Percentiles rank a stretch among this genome's conserved stretches.
Evolutionary conservation across 2,113 vertebrate genomes (phyloP).

Genomic region (Herpetotheres cachinnans): DNA sequence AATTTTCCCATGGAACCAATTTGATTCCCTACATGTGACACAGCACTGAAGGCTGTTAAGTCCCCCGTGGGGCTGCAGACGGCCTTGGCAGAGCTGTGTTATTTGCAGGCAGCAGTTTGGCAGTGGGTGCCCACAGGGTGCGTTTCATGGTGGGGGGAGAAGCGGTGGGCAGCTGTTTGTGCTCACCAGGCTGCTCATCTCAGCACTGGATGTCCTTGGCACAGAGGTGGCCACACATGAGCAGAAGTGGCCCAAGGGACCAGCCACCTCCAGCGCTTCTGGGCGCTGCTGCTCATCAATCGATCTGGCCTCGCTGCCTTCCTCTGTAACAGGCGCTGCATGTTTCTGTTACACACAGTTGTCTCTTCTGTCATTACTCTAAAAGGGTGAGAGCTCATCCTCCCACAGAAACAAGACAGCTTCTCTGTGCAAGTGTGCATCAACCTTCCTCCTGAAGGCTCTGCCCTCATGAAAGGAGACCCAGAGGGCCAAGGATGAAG

Average conservation of each 20-base stretch:
- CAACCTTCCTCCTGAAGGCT: not conserved
- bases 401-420: not conserved
- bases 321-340: not conserved
- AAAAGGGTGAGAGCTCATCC: not conserved
- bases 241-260: not conserved
- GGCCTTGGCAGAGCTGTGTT: not conserved
- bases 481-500: not conserved
- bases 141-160: not conserved
- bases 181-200: not conserved
- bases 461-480: not conserved
- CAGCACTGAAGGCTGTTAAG: not conserved
- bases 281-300: not conserved
- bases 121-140: not conserved
- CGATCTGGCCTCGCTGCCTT: not conserved
- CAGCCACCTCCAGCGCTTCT: not conserved
- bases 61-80: not conserved
- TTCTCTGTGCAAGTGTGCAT: not conserved
- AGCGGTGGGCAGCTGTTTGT: not conserved
- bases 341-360: not conserved
- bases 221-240: accelerated
- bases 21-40: not conserved
- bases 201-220: not conserved
- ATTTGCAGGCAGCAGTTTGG: not conserved
- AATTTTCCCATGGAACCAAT: not conserved
- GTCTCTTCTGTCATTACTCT: not conserved